These are phyloP conservation scores for Euclidia mi DNA, from an alignment of 2,888 invertebrate genomes.

Conservation along the genomic window DNA sequence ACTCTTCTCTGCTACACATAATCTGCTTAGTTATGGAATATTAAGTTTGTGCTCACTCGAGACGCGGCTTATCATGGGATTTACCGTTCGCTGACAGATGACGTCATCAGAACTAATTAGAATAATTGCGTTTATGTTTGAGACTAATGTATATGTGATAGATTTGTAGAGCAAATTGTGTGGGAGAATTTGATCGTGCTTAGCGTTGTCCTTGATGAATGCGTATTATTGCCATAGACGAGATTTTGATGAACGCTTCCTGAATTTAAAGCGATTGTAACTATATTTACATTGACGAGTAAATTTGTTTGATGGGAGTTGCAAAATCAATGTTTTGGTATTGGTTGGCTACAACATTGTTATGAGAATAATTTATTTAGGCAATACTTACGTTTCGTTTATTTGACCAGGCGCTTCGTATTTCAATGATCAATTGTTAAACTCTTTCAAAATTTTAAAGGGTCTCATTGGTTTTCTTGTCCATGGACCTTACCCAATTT, in stretches of 20 bases:
- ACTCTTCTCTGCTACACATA: slow-evolving; percentile 49
- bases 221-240: background rate
- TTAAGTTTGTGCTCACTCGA: slow-evolving; percentile 66
- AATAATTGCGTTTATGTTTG: slow-evolving; percentile 45
- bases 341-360: no score
- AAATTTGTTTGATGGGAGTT: background rate
- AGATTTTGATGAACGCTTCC: background rate
- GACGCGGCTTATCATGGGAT: slow-evolving; percentile 49
- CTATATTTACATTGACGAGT: background rate
- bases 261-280: background rate
- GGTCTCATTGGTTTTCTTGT: no score
- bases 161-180: slow-evolving; percentile 27
- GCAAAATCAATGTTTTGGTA: no score
- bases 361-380: no score
- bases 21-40: slow-evolving; percentile 73
- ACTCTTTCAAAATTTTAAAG: no score
- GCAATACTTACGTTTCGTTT: no score
- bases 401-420: no score
- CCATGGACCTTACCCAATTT: no score
- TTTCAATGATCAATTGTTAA: no score
- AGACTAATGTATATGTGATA: slow-evolving; percentile 22
- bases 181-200: slow-evolving; percentile 22
- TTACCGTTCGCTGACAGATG: slow-evolving; percentile 51
- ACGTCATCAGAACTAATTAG: slow-evolving; percentile 53
- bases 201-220: slow-evolving; percentile 3